Conservation (phyloP, 2,113 vertebrate genomes). For the Limanda limanda region DNA sequence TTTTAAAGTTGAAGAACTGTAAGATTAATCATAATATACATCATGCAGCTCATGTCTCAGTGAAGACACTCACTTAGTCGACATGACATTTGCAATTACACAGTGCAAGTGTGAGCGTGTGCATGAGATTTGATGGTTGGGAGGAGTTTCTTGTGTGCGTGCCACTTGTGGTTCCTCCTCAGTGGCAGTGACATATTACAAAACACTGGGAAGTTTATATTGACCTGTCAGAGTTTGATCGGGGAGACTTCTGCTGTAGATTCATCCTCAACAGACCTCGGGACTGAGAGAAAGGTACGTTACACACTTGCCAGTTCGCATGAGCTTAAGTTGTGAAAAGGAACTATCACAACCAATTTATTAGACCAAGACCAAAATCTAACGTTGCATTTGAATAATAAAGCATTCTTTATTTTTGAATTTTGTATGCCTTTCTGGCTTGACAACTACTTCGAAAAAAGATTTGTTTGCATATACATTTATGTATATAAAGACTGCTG, state of each 20-base stretch:
- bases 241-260: not conserved
- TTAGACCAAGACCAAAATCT: too few relatives aligned
- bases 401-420: too few relatives aligned
- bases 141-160: not conserved
- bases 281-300: slow-evolving; percentile 34
- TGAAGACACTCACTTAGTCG: not conserved
- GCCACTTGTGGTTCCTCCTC: slow-evolving; percentile 29
- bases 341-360: not conserved
- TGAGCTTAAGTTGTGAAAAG: not conserved
- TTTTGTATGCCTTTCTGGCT: too few relatives aligned
- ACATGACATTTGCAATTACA: not conserved
- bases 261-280: not conserved
- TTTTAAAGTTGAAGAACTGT: not conserved
- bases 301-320: too few relatives aligned
- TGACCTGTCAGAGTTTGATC: not conserved
- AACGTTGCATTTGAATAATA: too few relatives aligned
- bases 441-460: too few relatives aligned
- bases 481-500: too few relatives aligned
- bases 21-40: not conserved
- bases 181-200: slow-evolving; percentile 37
- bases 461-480: too few relatives aligned
- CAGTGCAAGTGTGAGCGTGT: not conserved
- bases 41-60: not conserved
- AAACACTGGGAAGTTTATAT: not conserved
- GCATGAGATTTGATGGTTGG: not conserved